These are phyloP conservation scores for Excalfactoria chinensis DNA, from an alignment of 2,113 vertebrate species.

Conservation along the genomic window DNA sequence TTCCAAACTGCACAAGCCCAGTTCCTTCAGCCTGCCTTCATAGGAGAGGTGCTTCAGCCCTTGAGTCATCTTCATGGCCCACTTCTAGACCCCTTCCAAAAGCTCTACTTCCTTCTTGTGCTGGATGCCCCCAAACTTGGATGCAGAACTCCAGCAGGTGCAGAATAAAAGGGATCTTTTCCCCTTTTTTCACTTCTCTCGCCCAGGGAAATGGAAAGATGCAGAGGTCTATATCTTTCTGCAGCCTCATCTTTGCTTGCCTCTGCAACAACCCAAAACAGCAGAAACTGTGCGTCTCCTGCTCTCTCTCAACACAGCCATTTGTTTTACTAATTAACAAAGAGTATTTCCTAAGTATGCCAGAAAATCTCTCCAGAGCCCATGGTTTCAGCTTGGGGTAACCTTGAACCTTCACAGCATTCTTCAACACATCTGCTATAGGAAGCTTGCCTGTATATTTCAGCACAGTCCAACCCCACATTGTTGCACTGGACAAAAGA, in stretches of 20 bases:
- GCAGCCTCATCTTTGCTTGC: background rate
- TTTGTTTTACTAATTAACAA: background rate
- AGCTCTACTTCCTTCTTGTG: no score
- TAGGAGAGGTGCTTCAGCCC: no score
- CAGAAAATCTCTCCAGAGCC: background rate
- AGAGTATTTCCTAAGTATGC: rapidly evolving
- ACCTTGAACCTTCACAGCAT: background rate
- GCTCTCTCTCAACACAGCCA: background rate
- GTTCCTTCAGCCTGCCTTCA: no score
- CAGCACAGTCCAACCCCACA: background rate
- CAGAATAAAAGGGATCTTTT: no score
- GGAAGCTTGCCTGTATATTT: background rate
- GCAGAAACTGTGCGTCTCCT: background rate
- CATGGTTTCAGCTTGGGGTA: background rate
- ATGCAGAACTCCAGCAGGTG: no score
- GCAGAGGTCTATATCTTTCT: background rate
- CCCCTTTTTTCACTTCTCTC: no score
- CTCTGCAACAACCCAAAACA: background rate
- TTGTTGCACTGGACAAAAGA: background rate
- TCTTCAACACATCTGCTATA: background rate
- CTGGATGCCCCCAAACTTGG: no score
- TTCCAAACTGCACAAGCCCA: no score
- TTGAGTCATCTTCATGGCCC: no score
- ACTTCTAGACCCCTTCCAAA: no score
- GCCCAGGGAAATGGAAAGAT: background rate